Conservation (phyloP, 1,140 invertebrate genomes). For the Diachasma alloeum region DNA sequence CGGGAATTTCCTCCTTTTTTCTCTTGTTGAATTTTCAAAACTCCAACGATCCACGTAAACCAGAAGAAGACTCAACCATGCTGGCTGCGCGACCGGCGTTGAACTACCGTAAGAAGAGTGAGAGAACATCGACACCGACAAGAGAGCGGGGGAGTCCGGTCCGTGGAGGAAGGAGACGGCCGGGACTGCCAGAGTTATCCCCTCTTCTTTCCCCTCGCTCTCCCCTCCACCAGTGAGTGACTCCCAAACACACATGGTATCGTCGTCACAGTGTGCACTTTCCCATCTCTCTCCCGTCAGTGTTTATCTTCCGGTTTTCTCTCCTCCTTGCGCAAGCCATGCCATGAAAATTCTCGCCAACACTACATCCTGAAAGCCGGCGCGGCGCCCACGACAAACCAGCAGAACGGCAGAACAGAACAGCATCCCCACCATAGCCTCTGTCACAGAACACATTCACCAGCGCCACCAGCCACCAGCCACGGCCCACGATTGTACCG, state of each 20-base stretch:
- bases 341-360: slow-evolving; percentile 10
- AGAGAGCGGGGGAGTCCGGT: slow-evolving; percentile 18
- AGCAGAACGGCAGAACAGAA: neutral
- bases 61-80: slow-evolving; percentile 40
- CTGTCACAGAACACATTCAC: too few species aligned
- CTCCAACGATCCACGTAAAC: neutral
- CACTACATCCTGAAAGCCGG: neutral
- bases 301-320: neutral
- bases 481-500: neutral
- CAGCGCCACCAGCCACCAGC: too few species aligned
- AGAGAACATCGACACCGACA: neutral
- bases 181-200: neutral
- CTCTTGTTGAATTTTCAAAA: too few species aligned
- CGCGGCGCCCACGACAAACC: neutral
- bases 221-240: neutral
- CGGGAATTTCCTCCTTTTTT: too few species aligned
- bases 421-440: neutral
- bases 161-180: slow-evolving; percentile 25
- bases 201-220: slow-evolving; percentile 16
- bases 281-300: neutral
- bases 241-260: too few species aligned
- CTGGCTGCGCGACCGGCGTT: slow-evolving; percentile 63
- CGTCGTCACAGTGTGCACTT: neutral
- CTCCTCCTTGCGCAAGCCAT: neutral
- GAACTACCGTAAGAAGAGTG: slow-evolving; percentile 56